These are phyloP conservation scores for Acrobeloides nanus DNA, from an alignment of 2,888 invertebrate genomes.

Conservation along the genomic window DNA sequence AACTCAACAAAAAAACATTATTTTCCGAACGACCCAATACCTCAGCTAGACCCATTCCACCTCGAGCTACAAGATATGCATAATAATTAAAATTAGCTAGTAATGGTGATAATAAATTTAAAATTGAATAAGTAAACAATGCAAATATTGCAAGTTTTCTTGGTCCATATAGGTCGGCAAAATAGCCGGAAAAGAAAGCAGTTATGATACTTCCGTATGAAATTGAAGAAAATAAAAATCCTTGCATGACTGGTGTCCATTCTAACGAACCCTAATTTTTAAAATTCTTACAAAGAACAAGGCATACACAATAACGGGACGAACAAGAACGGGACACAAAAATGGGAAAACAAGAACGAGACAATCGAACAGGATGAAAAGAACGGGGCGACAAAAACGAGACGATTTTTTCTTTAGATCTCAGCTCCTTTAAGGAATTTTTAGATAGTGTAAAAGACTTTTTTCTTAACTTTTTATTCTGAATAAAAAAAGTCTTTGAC, in stretches of 20 bases:
- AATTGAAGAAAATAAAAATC: slow-evolving; percentile 31
- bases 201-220: slow-evolving; percentile 42
- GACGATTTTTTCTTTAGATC: background rate
- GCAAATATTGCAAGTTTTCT: slow-evolving; percentile 30
- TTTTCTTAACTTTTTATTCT: background rate
- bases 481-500: too few relatives aligned
- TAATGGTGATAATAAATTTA: slow-evolving; percentile 27
- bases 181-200: slow-evolving; percentile 25
- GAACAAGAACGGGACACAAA: too few relatives aligned
- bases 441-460: background rate
- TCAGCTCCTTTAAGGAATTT: background rate
- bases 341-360: too few relatives aligned
- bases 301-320: too few relatives aligned
- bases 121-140: slow-evolving; percentile 18
- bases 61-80: slow-evolving; percentile 27
- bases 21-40: slow-evolving; percentile 25
- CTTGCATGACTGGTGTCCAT: slow-evolving; percentile 35
- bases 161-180: slow-evolving; percentile 39
- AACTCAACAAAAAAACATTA: background rate
- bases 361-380: too few relatives aligned
- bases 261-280: slow-evolving; percentile 26
- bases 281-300: background rate
- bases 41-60: slow-evolving; percentile 41
- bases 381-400: background rate
- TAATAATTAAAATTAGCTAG: slow-evolving; percentile 28